Evolutionary conservation across 2,888 invertebrate species (phyloP).

Genomic region (Zele albiditarsus): DNA sequence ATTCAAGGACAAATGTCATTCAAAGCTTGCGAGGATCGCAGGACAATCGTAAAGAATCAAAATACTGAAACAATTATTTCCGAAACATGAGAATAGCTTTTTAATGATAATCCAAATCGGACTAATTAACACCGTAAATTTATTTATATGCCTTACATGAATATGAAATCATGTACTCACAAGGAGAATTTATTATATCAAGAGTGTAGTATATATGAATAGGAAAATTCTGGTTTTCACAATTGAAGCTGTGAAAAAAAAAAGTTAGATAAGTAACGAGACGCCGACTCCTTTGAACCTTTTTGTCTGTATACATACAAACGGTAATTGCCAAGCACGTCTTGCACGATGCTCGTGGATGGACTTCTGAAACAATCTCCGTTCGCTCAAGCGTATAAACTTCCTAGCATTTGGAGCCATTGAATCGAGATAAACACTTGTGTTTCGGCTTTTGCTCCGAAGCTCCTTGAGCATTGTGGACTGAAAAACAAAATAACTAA

Average conservation of each 20-base stretch:
- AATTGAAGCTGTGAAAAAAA: constrained; percentile 6
- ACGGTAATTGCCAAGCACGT: constrained; percentile 32
- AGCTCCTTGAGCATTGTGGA: neutral
- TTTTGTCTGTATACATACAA: constrained; percentile 7
- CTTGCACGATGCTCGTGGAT: constrained; percentile 14
- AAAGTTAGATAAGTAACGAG: constrained; percentile 20
- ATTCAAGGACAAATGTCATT: no score
- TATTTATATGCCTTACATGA: neutral
- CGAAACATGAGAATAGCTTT: no score
- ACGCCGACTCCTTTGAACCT: constrained; percentile 20
- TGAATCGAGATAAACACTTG: constrained; percentile 27
- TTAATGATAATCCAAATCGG: no score
- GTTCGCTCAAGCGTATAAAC: constrained; percentile 13
- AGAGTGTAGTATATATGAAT: neutral
- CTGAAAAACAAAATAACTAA: neutral
- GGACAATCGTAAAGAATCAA: no score
- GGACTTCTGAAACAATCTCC: constrained; percentile 29
- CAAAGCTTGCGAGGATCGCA: no score
- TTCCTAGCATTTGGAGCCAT: constrained; percentile 3
- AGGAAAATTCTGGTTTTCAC: neutral
- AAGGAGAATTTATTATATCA: constrained; percentile 16
- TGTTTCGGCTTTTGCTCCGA: constrained; percentile 12
- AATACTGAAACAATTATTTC: no score
- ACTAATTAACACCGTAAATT: no score
- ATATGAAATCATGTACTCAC: constrained; percentile 5